phyloP scores from a whole-genome alignment of 2,797 vertebrate genomes.

The Hydrocynus forskahlii region DNA sequence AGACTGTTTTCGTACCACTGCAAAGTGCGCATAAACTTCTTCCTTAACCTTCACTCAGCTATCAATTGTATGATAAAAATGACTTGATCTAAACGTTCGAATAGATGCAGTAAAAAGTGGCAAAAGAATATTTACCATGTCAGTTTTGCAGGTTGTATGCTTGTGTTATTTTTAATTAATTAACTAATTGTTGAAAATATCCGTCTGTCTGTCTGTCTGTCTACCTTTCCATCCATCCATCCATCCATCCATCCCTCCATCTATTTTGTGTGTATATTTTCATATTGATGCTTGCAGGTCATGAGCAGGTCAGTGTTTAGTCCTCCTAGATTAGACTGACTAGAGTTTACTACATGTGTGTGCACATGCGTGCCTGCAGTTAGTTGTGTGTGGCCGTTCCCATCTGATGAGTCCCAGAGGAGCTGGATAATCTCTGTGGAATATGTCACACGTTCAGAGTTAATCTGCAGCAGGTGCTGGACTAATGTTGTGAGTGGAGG shows the following conservation, averaged over 20 bases:
- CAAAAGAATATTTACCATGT: too few relatives aligned
- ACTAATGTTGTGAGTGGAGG: slow-evolving; percentile 8
- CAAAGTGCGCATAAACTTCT: slow-evolving; percentile 15
- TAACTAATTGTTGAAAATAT: too few relatives aligned
- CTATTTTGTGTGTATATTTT: background rate
- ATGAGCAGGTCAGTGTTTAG: background rate
- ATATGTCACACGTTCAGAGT: slow-evolving; percentile 5
- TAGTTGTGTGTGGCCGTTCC: background rate
- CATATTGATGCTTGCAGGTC: background rate
- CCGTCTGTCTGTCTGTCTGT: too few relatives aligned
- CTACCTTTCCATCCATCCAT: too few relatives aligned
- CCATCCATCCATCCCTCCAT: too few relatives aligned
- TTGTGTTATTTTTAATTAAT: too few relatives aligned
- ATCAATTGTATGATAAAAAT: background rate
- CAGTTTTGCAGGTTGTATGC: too few relatives aligned
- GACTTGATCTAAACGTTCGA: too few relatives aligned
- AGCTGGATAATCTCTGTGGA: slow-evolving; percentile 25
- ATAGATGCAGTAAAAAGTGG: too few relatives aligned
- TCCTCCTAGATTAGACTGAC: background rate
- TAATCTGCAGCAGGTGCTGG: slow-evolving; percentile 25
- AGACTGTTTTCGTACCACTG: slow-evolving; percentile 26
- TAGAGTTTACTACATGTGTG: background rate
- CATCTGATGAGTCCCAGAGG: slow-evolving; percentile 23
- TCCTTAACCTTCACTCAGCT: slow-evolving; percentile 19
- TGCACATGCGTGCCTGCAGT: background rate